Evolutionary conservation across 2,113 vertebrate species (phyloP).

Genomic region (Rhea pennata): DNA sequence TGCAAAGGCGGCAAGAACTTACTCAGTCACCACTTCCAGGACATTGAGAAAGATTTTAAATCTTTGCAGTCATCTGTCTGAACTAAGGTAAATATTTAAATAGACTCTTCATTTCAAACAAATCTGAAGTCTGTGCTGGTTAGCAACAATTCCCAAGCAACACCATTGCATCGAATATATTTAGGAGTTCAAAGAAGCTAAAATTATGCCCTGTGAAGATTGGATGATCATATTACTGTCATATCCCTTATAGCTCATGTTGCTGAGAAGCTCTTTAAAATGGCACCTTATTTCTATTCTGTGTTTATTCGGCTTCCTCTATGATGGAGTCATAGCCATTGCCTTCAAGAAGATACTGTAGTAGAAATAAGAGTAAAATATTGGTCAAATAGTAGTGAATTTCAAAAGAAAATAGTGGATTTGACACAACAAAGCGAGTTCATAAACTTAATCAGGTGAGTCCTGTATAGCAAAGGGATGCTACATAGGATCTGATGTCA

Average conservation of each 20-base stretch:
- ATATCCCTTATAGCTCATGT: not conserved
- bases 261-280: not conserved
- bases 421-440: not conserved
- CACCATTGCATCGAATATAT: not conserved
- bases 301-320: not conserved
- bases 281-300: not conserved
- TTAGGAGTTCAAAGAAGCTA: not conserved
- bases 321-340: not conserved
- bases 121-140: not conserved
- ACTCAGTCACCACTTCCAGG: not conserved
- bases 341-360: not conserved
- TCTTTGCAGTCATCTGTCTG: not conserved
- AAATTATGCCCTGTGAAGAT: not conserved
- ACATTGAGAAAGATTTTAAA: not conserved
- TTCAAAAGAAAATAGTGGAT: not conserved
- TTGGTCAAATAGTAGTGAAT: not conserved
- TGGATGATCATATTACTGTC: not conserved
- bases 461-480: not conserved
- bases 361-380: not conserved
- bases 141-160: not conserved
- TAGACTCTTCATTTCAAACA: not conserved
- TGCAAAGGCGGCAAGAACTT: not conserved
- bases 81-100: not conserved
- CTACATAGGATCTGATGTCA: not conserved
- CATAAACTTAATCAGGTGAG: not conserved